These are phyloP conservation scores for Mycalesis mineus DNA, from an alignment of 2,888 invertebrate species.

Conservation along the genomic window DNA sequence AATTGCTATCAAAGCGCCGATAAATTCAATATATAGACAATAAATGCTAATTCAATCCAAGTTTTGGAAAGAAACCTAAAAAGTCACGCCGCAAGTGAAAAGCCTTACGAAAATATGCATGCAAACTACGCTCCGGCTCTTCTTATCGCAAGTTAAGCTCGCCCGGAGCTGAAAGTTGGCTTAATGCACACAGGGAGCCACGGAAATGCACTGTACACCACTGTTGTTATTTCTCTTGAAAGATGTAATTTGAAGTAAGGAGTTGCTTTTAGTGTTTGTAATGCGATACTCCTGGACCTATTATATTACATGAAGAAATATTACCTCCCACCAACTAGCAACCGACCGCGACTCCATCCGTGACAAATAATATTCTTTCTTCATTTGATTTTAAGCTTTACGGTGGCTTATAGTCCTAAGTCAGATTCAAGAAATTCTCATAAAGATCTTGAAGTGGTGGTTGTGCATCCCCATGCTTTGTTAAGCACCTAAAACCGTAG, in stretches of 20 bases:
- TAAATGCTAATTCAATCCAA: conserved; percentile 64
- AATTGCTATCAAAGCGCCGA: conserved; percentile 45
- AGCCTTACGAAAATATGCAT: conserved; percentile 44
- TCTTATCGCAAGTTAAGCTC: conserved; percentile 20
- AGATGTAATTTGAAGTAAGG: conserved; percentile 22
- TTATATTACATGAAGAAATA: too few relatives aligned
- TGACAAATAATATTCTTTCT: too few relatives aligned
- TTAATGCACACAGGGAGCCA: conserved; percentile 27
- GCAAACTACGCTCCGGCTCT: conserved; percentile 17
- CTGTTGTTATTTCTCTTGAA: conserved; percentile 15
- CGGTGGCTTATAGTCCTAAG: too few relatives aligned
- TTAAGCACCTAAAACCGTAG: too few relatives aligned
- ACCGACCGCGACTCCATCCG: not conserved
- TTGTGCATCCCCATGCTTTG: too few relatives aligned
- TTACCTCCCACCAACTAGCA: too few relatives aligned
- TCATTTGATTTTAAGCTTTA: too few relatives aligned
- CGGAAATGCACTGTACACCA: conserved; percentile 18
- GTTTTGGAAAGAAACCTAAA: conserved; percentile 53
- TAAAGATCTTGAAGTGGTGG: too few relatives aligned
- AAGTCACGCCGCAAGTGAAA: conserved; percentile 44
- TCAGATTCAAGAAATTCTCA: too few relatives aligned
- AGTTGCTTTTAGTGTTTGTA: conserved; percentile 39
- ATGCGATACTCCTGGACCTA: not conserved
- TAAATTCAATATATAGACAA: conserved; percentile 56
- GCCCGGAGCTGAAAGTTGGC: conserved; percentile 20